Base-by-base conservation (phyloP, 2,113 vertebrate genomes). In the Phrynosoma platyrhinos region DNA sequence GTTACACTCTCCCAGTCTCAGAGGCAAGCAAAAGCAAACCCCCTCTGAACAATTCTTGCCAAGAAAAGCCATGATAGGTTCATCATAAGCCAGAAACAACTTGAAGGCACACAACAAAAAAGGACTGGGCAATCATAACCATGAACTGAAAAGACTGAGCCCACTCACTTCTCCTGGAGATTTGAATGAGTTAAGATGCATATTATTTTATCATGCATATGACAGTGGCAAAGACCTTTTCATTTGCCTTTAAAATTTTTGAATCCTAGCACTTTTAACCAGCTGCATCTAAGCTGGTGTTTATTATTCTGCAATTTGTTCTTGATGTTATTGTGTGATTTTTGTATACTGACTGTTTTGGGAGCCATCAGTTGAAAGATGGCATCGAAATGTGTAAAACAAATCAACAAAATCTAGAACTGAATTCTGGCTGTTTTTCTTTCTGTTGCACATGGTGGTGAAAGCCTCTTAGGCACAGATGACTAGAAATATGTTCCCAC, bases 381-480 rank as follows among this genome's bases (percentile, higher is more conserved):
- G 16, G 23, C 20, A 62, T 62, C 14, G 58, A 62, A 62, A 79
- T 77, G 40, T 52, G 42, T 78, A 47, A 47, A 52, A 78, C 10
- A 27, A 52, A 32, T 16, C n/a, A 32, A 30, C 42, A 78, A 18
- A n/a, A 72, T 62, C 30, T 71, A 21, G 18, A 9, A 71, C 42
- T 13, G 52, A 52, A 47, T 88, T 91, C 84, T 92, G 83, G 79
- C 42, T 85, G 88, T 40, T 72, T 42, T 87, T 21, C 20, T 18
- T 85, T 87, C 93, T 47, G 64, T 8, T 62, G 42, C 0, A 0
- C 36, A 40, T 79, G 81, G 40, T 30, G 14, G 30, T 20, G 4
- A 42, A 94, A 91, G 93, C 83, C 85, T 85, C 30, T 62, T 9
- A 2, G 36, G 32, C 86, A 77, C 83, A 81, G 91, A 53, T 64